Conservation (phyloP, 92 coral and sea anemone species). For the Phenganax marumi region DNA sequence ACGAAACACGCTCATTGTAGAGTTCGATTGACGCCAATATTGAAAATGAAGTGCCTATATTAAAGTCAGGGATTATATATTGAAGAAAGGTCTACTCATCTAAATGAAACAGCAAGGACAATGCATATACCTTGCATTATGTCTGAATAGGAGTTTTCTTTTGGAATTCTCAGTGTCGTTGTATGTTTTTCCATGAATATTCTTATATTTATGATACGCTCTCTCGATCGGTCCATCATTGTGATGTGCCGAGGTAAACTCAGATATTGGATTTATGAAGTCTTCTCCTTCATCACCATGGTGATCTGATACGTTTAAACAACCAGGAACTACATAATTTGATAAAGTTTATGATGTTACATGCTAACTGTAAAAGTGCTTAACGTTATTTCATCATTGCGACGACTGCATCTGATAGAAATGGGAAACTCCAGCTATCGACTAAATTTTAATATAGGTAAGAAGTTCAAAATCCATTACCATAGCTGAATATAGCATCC, state of each 20-base stretch:
- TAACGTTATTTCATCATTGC: no score
- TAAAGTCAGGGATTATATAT: not conserved
- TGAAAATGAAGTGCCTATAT: not conserved
- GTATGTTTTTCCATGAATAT: constrained; percentile 63
- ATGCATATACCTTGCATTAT: constrained; percentile 73
- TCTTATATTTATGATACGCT: constrained; percentile 71
- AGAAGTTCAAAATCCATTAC: no score
- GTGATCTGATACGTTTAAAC: constrained; percentile 1
- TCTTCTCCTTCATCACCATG: constrained; percentile 38
- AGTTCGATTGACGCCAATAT: not conserved
- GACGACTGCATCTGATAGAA: no score
- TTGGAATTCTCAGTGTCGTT: constrained; percentile 65
- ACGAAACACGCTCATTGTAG: not conserved
- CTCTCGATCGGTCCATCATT: constrained; percentile 75
- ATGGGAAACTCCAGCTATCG: no score
- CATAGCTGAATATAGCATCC: no score
- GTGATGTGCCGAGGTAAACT: constrained; percentile 71
- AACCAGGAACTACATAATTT: not conserved
- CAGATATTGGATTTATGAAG: constrained; percentile 92
- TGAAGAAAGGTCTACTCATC: not conserved
- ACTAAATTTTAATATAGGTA: no score
- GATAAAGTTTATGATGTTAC: no score
- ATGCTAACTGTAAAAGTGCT: no score
- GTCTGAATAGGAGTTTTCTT: constrained; percentile 80
- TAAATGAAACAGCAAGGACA: not conserved